Evolutionary conservation across 2,797 vertebrate species (phyloP), one percentile per base, ranked within the genome.

Genomic region (Hippocampus kuda): DNA sequence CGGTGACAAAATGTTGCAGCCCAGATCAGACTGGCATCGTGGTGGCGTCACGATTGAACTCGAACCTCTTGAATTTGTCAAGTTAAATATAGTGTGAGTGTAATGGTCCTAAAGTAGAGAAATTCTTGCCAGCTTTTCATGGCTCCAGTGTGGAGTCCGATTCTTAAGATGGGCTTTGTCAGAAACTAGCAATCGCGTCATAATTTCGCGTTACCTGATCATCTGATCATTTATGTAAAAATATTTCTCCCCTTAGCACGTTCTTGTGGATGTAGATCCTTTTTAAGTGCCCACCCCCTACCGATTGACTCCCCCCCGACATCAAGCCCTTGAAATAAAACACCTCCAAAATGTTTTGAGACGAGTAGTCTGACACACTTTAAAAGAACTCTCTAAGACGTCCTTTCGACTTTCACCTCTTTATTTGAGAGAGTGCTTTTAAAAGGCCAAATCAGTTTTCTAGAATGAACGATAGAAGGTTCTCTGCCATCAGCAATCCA

Each of bases 291-390:
- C 0, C 16, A 26, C 18, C 46, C 27, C n/a, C 41, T 18, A 3
- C 27, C 24, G 4, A 8, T 7, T 6, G 5, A 38, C 34, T 38
- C 57, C 3, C 13, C n/a, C 34, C 38, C 41, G 9, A 66, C 65
- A 48, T 27, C 65, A 11, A 70, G 69, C 10, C 67, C 67, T 72
- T 71, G 46, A 77, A 75, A 70, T 77, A 77, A 74, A 78, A 68
- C 70, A 75, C 68, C 53, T 57, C 70, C 73, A 69, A 75, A 60
- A 63, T 1, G 60, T 77, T 67, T 67, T 44, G 3, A 1, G 18
- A 80, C 75, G 75, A 82, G 79, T 77, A 76, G 80, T 73, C 70
- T 70, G 26, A 67, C n/a, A 67, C 26, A 27, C 38, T 77, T 75
- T 75, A 70, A 80, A 81, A 75, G 62, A 27, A 34, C 4, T 60